Conservation (phyloP, 1,140 invertebrate genomes). For the Bombus fervidus region DNA sequence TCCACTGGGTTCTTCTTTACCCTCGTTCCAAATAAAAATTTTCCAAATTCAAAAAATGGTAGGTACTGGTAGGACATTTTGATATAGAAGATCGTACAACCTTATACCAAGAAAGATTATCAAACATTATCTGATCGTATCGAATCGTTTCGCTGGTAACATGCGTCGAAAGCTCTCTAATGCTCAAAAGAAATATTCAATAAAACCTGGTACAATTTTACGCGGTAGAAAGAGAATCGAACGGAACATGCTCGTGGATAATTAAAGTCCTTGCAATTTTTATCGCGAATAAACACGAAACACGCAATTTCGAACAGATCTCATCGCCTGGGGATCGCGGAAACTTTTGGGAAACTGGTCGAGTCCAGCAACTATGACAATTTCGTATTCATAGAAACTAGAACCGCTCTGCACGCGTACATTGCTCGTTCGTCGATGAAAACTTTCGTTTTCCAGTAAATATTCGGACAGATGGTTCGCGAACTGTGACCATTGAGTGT, state of each 20-base stretch:
- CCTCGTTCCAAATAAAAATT: too few species aligned
- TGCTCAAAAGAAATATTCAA: not conserved
- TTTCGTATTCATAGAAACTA: conserved; percentile 33
- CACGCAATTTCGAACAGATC: not conserved
- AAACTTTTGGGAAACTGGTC: not conserved
- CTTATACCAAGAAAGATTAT: too few species aligned
- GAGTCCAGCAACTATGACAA: not conserved
- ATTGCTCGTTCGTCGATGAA: not conserved
- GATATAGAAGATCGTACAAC: too few species aligned
- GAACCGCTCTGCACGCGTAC: not conserved
- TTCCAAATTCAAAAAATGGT: too few species aligned
- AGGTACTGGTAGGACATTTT: too few species aligned
- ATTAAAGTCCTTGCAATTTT: conserved; percentile 9
- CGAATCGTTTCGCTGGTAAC: not conserved
- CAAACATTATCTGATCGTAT: not conserved
- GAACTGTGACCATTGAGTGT: not conserved
- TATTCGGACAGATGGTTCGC: not conserved
- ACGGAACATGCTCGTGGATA: not conserved
- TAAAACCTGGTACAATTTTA: not conserved
- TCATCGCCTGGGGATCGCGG: not conserved
- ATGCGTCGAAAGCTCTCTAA: not conserved
- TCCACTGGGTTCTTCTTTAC: too few species aligned
- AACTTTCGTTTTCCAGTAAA: conserved; percentile 16
- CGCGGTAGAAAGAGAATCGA: too few species aligned
- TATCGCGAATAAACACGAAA: conserved; percentile 3